phyloP scores from a whole-genome alignment of 2,797 vertebrate species.

The Cephalopachus bancanus region DNA sequence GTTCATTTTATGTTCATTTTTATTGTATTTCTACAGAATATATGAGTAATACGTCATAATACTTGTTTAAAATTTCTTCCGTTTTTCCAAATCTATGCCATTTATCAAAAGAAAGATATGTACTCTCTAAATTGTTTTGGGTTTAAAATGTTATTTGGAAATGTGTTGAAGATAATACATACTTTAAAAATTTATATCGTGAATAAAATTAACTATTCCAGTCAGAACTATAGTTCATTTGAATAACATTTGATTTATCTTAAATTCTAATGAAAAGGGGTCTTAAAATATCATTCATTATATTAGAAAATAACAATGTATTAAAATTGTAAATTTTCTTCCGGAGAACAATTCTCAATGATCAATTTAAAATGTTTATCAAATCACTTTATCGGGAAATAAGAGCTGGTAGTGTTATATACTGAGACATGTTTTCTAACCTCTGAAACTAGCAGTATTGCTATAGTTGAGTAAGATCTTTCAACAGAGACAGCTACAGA shows the following conservation, averaged over 20 bases:
- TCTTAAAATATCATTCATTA: neutral
- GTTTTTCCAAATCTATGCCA: neutral
- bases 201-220: constrained; percentile 12
- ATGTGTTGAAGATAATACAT: neutral
- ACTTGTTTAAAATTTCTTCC: neutral
- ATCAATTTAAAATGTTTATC: constrained; percentile 43
- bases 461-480: constrained; percentile 7
- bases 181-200: neutral
- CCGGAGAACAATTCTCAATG: neutral
- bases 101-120: neutral
- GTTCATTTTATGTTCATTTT: constrained; percentile 26
- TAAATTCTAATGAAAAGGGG: constrained; percentile 14
- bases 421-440: neutral
- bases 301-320: constrained; percentile 1
- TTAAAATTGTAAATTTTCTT: constrained; percentile 33
- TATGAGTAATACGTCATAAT: neutral
- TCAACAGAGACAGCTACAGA: neutral
- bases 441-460: neutral
- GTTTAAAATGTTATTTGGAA: constrained; percentile 53
- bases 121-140: neutral
- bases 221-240: neutral
- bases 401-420: neutral
- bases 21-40: neutral
- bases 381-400: constrained; percentile 33
- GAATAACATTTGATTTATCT: constrained; percentile 11